A percentile compares a stretch with the other conserved stretches of the same genome.
Evolutionary conservation across 2,888 invertebrate species (phyloP).

Genomic region (Epirrhoe tristata): DNA sequence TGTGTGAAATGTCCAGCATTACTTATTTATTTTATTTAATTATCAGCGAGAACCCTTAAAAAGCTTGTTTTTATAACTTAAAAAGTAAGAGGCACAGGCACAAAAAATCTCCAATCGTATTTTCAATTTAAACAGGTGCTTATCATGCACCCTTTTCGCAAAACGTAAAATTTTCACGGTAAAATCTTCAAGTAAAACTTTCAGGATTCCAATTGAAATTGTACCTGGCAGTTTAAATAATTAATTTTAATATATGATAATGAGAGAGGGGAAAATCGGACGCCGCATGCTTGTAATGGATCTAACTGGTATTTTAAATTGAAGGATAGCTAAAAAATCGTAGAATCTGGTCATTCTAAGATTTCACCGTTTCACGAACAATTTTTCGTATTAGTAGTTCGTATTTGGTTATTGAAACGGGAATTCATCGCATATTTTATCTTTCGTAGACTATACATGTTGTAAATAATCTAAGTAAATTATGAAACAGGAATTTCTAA

Average conservation of each 20-base stretch:
- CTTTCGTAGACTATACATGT: no score
- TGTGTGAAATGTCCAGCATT: no score
- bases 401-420: no score
- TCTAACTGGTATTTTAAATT: slow-evolving; percentile 37
- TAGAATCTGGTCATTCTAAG: background rate
- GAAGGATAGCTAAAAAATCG: slow-evolving; percentile 1
- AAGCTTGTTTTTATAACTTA: background rate
- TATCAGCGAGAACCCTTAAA: background rate
- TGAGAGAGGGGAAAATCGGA: slow-evolving; percentile 58
- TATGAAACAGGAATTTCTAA: no score
- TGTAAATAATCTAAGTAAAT: no score
- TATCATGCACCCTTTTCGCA: slow-evolving; percentile 16
- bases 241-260: slow-evolving; percentile 77
- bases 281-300: slow-evolving; percentile 55
- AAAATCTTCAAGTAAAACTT: slow-evolving; percentile 43
- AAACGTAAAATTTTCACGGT: slow-evolving; percentile 37
- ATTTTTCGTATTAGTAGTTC: no score
- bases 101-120: background rate
- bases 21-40: no score
- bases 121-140: slow-evolving; percentile 27
- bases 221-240: slow-evolving; percentile 59
- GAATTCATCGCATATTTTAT: no score
- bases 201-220: slow-evolving; percentile 53
- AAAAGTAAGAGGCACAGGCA: background rate
- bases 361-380: no score